These are phyloP conservation scores for Pseudomugil gertrudae DNA, from an alignment of 2,797 vertebrate genomes.

Conservation along the genomic window DNA sequence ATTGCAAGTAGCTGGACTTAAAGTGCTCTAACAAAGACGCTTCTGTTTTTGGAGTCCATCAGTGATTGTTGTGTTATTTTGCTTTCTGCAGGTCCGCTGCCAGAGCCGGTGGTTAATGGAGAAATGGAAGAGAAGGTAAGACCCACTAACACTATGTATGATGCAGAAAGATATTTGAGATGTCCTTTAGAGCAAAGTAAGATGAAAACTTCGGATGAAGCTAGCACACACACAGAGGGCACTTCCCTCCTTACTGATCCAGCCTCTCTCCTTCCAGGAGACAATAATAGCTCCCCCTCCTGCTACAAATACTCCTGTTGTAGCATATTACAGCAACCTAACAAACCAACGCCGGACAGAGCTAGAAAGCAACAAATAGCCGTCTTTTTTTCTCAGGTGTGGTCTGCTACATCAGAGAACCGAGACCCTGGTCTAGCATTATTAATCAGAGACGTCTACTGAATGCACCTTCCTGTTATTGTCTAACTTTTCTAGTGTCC, in stretches of 20 bases:
- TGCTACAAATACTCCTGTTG: constrained; percentile 18
- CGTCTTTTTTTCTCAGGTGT: constrained; percentile 17
- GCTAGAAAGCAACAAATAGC: constrained; percentile 9
- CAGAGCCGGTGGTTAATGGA: constrained; percentile 88
- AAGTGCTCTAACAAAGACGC: not conserved
- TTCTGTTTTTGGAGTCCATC: constrained; percentile 2
- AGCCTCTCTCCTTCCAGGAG: constrained; percentile 38
- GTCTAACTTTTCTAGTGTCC: constrained; percentile 38
- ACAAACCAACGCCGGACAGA: constrained; percentile 13
- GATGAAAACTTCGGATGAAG: constrained; percentile 24
- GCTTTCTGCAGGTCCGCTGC: constrained; percentile 85
- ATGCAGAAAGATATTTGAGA: not conserved
- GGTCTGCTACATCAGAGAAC: constrained; percentile 22
- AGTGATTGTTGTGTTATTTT: constrained; percentile 32
- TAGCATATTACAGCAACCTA: not conserved
- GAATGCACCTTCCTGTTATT: constrained; percentile 67
- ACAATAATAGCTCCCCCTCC: constrained; percentile 27
- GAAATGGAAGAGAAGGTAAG: constrained; percentile 90
- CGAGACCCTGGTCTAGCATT: constrained; percentile 23
- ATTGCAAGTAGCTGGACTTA: not conserved
- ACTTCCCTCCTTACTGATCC: constrained; percentile 32
- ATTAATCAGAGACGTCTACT: constrained; percentile 51
- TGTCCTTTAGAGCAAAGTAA: constrained; percentile 18
- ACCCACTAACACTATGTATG: not conserved
- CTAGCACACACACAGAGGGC: constrained; percentile 20